Evolutionary conservation across 2,113 vertebrate species (phyloP), one percentile per base, ranked within the genome.

Genomic region (Meles meles): DNA sequence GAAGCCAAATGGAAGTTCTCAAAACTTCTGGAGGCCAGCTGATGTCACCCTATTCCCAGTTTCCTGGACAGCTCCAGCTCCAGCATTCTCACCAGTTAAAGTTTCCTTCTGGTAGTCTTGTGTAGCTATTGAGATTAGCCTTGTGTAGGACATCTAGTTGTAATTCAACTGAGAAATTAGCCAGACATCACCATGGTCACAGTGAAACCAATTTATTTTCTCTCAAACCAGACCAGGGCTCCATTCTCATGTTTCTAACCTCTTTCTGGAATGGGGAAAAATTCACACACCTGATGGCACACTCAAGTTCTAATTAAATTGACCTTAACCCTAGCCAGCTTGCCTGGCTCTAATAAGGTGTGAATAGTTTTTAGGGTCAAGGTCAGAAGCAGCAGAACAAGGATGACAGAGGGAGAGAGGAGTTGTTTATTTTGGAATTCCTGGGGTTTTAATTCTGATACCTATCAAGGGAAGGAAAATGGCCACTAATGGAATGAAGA

Each of bases 71-170:
- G 63, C 63, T 65, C 63, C 63, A 52, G 49, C 39, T 84, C 93
- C 84, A 97, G 79, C 52, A 27, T 81, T 97, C 85, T 95, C 71
- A 94, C 63, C 37, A 85, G 92, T 93, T 93, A 57, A 69, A 90
- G 74, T 87, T 97, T 96, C 95, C 47, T 69, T 63, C 89, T 90
- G 57, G 42, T 72, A 49, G 69, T 31, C 17, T 74, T 8, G 34
- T 42, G 31, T 34, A 21, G 72, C 31, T 97, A 72, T 27, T 82
- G 31, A 96, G 76, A 93, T 55, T 27, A 67, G 37, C 20, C 15
- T 10, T 37, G 55, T 74, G 61, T 74, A 90, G 86, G 52, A 31
- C 47, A 80, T 23, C 65, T 27, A 39, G 5, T 27, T 82, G 17
- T 42, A 72, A 61, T 80, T 65, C 94, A 96, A 2, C 18, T 31